Percentiles rank a stretch among this genome's conserved stretches.
Conservation (phyloP, 2,797 vertebrate species). For the Heliangelus exortis region DNA sequence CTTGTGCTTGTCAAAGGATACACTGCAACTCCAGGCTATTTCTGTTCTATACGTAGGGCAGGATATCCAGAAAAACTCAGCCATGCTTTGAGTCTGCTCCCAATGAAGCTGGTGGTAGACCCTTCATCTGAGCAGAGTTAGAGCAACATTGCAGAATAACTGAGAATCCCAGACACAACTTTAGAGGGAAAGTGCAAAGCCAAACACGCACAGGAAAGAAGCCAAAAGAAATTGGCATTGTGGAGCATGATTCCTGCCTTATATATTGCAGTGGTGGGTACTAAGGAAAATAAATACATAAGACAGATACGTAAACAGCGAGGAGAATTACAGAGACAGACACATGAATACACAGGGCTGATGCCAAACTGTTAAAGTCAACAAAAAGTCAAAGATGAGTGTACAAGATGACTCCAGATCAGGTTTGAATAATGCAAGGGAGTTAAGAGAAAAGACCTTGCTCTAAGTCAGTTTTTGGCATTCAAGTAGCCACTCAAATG, state of each 20-base stretch:
- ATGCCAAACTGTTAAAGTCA: constrained; percentile 32
- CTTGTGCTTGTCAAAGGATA: neutral
- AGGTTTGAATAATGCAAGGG: neutral
- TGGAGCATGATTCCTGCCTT: constrained; percentile 59
- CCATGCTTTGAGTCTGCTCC: neutral
- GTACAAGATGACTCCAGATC: neutral
- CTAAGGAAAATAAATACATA: constrained; percentile 59
- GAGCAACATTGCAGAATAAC: neutral
- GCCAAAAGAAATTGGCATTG: constrained; percentile 66
- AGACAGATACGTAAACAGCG: constrained; percentile 45
- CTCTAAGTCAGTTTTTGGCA: neutral
- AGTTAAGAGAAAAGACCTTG: neutral
- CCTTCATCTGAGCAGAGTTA: neutral
- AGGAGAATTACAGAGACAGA: constrained; percentile 1
- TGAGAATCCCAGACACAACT: constrained; percentile 18
- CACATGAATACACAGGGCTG: neutral
- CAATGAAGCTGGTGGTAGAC: neutral
- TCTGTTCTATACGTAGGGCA: neutral
- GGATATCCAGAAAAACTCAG: neutral
- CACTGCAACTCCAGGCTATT: neutral
- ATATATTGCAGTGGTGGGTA: constrained; percentile 38
- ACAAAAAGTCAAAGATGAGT: neutral
- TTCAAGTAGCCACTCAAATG: neutral
- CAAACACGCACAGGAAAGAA: constrained; percentile 33
- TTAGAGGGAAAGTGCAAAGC: constrained; percentile 50